Evolutionary conservation across 2,888 invertebrate species (phyloP), one percentile per base, ranked within the genome.

Genomic region (Parnassius glacialis): DNA sequence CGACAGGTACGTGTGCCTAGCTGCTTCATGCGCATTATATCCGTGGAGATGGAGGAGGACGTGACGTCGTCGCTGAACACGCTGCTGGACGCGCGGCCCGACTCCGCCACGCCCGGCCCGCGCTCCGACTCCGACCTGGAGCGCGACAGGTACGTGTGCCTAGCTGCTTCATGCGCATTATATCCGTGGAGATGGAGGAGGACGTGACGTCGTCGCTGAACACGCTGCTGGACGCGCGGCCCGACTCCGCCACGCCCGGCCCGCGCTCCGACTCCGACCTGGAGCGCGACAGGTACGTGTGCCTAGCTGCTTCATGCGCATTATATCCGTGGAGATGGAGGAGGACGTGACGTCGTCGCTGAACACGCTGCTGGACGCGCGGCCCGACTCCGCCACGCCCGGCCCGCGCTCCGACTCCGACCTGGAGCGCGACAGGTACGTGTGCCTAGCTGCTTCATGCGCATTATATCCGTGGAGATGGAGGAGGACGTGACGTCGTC

Each of bases 401-500:
- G 86, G 82, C 12, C 78, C 87, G 9, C 70, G 83, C 10, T 80
- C 86, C 51, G 86, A 82, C 61, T 82, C 84, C 55, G 84, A 84
- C 55, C 69, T 81, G 0, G 88, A 89, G 25, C 25, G 25, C 2
- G 25, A 25, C 25, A 34, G 34, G 34, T 34, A 16, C 16, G 16
- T 16, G 16, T 16, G 16, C 92, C 61, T 93, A 92, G 77, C n/a
- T n/a, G n/a, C n/a, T n/a, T n/a, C n/a, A n/a, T n/a, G n/a, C n/a
- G n/a, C n/a, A n/a, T n/a, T n/a, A n/a, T n/a, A n/a, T n/a, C 96
- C 70, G 97, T 97, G 75, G 97, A 98, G 75, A 95, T 97, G 81
- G 98, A 97, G 82, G 98, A 98, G 84, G 97, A 97, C 84, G 95
- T 97, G 78, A 97, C 97, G 78, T 97, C 97, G 82, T 98, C 98